phyloP scores from a whole-genome alignment of 2,888 invertebrate species.

The Polylopha cassiicola region DNA sequence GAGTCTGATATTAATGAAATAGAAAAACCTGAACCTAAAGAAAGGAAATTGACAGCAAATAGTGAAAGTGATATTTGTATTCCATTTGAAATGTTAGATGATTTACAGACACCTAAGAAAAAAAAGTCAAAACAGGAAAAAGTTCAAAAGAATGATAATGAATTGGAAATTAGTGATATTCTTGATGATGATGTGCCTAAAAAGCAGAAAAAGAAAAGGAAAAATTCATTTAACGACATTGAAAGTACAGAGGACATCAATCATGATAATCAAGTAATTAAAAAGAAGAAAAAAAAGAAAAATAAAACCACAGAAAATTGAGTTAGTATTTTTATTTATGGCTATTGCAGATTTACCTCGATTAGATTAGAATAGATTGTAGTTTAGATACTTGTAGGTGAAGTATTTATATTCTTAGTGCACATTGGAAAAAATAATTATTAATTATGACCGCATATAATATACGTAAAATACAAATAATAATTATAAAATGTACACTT shows the following conservation, averaged over 20 bases:
- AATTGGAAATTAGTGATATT: conserved; percentile 2
- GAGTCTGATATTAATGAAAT: conserved; percentile 3
- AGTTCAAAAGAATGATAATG: conserved; percentile 8
- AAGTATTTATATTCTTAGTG: too few relatives aligned
- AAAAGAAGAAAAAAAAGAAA: conserved; percentile 61
- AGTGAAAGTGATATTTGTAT: conserved; percentile 7
- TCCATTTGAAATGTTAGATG: neutral
- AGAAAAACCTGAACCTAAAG: conserved; percentile 16
- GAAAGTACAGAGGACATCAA: conserved; percentile 18
- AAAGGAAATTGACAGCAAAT: conserved; percentile 23
- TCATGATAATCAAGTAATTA: conserved; percentile 40
- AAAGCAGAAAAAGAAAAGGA: conserved; percentile 33
- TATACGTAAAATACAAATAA: too few relatives aligned
- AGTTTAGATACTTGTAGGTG: too few relatives aligned
- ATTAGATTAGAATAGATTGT: too few relatives aligned
- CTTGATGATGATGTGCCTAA: conserved; percentile 13
- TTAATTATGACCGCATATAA: too few relatives aligned
- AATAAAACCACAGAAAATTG: conserved; percentile 33
- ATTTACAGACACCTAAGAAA: conserved; percentile 11
- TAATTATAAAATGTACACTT: too few relatives aligned
- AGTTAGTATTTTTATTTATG: conserved; percentile 17
- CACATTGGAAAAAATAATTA: too few relatives aligned
- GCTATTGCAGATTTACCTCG: neutral
- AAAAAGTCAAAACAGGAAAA: conserved; percentile 19
- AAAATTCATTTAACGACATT: conserved; percentile 5